Percentiles rank a stretch among this genome's conserved stretches.
These are phyloP conservation scores for Hirundo rustica DNA, from an alignment of 2,797 vertebrate genomes.

Conservation along the genomic window DNA sequence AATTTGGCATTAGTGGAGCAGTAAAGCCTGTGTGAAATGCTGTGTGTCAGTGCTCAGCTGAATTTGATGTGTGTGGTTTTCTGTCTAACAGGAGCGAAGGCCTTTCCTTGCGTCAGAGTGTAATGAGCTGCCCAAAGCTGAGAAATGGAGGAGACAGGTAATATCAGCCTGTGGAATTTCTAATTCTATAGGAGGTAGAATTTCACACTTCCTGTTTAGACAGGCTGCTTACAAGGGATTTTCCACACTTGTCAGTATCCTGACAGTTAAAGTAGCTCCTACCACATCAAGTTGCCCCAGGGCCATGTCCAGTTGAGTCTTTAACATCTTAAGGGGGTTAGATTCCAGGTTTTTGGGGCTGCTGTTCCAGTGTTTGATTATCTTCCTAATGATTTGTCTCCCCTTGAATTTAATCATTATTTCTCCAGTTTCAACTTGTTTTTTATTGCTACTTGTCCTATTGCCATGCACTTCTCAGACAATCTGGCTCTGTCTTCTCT, in stretches of 20 bases:
- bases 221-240: neutral
- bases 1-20: neutral
- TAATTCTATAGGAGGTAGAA: accelerated
- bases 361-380: neutral
- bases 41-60: neutral
- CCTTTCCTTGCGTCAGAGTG: conserved; percentile 95
- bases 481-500: neutral
- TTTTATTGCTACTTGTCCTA: neutral
- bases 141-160: conserved; percentile 96
- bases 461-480: neutral
- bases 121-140: conserved; percentile 91
- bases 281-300: neutral
- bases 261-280: neutral
- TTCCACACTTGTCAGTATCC: neutral
- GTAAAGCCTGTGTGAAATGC: neutral
- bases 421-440: neutral
- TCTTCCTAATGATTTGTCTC: neutral
- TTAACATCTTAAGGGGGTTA: neutral
- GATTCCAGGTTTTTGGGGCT: neutral
- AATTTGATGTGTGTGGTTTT: neutral
- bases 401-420: neutral
- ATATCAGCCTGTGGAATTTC: neutral
- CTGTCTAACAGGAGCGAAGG: conserved; percentile 84
- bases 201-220: neutral
- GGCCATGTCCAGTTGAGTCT: neutral